Evolutionary conservation across 2,797 vertebrate genomes (phyloP).

Genomic region (Squalus acanthias): DNA sequence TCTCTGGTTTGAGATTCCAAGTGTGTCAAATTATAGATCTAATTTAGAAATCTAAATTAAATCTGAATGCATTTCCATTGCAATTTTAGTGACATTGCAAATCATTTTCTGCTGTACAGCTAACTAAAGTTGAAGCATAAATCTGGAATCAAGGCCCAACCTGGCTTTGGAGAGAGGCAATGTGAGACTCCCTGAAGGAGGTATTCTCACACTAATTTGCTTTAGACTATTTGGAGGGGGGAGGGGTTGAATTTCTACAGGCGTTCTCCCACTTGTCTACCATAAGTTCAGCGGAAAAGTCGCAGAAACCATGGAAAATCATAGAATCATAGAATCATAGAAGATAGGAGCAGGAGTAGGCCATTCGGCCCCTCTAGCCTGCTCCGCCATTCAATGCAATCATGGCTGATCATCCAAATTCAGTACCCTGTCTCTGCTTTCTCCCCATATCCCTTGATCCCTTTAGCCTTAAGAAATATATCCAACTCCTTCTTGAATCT

Average conservation of each 20-base stretch:
- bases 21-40: neutral
- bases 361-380: too few species aligned
- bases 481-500: too few species aligned
- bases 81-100: conserved; percentile 10
- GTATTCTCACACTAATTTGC: neutral
- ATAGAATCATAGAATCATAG: too few species aligned
- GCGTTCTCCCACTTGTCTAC: neutral
- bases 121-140: neutral
- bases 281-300: neutral
- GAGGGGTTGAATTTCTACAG: neutral
- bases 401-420: too few species aligned
- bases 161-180: neutral
- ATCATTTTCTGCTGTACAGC: neutral
- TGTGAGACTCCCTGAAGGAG: neutral
- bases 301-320: neutral
- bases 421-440: too few species aligned
- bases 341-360: too few species aligned
- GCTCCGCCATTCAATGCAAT: too few species aligned
- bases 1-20: neutral
- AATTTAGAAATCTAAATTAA: conserved; percentile 6
- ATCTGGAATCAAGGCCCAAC: neutral
- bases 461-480: too few species aligned
- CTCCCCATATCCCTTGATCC: too few species aligned
- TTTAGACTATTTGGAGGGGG: neutral
- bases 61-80: neutral